phyloP scores from a whole-genome alignment of 1,140 invertebrate genomes.

The Cryptotermes secundus region DNA sequence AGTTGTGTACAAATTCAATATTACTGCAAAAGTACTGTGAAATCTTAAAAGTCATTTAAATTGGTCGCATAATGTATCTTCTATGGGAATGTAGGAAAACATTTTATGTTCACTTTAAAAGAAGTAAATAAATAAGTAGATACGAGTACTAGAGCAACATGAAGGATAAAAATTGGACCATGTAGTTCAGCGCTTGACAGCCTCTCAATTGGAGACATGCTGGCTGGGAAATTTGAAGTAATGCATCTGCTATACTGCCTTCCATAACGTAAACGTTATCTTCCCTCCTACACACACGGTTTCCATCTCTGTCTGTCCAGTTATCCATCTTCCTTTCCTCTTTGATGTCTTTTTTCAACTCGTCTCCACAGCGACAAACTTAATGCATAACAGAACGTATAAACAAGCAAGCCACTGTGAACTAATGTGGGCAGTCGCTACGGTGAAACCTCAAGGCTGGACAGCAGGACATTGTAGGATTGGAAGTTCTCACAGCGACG shows the following conservation, averaged over 20 bases:
- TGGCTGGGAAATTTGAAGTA: background rate
- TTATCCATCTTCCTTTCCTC: background rate
- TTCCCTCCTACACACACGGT: background rate
- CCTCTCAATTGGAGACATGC: slow-evolving; percentile 1
- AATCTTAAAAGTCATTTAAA: background rate
- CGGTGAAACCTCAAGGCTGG: no score
- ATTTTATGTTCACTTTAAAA: background rate
- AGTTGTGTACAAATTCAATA: no score
- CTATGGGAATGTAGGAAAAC: background rate
- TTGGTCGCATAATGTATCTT: background rate
- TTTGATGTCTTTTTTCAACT: background rate
- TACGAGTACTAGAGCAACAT: background rate
- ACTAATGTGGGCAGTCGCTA: no score
- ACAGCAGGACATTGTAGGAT: no score
- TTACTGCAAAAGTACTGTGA: no score
- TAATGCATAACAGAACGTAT: no score
- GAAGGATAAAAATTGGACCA: background rate
- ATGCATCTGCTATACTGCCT: background rate
- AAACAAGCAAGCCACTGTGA: no score
- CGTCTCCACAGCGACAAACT: background rate
- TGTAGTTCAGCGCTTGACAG: background rate
- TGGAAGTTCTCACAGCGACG: no score
- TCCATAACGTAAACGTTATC: no score
- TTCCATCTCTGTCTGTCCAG: background rate
- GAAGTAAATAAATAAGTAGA: slow-evolving; percentile 6